Evolutionary conservation across 2,113 vertebrate genomes (phyloP).

Genomic region (Ophthalmotilapia sp.): DNA sequence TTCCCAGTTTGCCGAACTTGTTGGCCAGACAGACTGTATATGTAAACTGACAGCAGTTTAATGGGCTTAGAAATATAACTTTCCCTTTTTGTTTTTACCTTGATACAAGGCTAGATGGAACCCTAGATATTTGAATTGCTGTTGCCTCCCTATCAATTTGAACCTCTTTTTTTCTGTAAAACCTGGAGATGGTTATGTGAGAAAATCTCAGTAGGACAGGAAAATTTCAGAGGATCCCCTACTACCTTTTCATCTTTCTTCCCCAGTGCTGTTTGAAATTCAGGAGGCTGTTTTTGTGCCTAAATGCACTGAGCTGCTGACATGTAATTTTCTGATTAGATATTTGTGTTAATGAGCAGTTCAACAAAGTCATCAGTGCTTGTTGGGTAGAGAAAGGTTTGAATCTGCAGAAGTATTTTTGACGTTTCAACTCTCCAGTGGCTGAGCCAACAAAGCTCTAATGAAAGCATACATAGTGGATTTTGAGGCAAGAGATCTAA

Average conservation of each 20-base stretch:
- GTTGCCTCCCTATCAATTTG: neutral
- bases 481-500: neutral
- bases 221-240: neutral
- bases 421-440: neutral
- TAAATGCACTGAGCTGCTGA: neutral
- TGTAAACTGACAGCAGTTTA: neutral
- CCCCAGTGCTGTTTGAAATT: neutral
- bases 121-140: neutral
- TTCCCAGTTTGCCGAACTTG: neutral
- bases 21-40: neutral
- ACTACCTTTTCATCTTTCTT: neutral
- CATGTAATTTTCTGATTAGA: neutral
- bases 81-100: neutral
- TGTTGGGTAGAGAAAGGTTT: neutral
- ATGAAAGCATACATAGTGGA: neutral
- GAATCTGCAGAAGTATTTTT: neutral
- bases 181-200: neutral
- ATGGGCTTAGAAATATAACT: neutral
- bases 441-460: neutral
- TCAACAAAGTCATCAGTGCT: neutral
- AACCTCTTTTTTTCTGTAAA: neutral
- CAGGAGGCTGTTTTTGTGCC: neutral
- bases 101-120: neutral
- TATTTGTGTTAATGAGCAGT: neutral
- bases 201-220: neutral